Percentiles rank a stretch among this genome's conserved stretches.
These are phyloP conservation scores for Drosophila neoperkinsi DNA, from an alignment of 2,888 invertebrate species.

Conservation along the genomic window DNA sequence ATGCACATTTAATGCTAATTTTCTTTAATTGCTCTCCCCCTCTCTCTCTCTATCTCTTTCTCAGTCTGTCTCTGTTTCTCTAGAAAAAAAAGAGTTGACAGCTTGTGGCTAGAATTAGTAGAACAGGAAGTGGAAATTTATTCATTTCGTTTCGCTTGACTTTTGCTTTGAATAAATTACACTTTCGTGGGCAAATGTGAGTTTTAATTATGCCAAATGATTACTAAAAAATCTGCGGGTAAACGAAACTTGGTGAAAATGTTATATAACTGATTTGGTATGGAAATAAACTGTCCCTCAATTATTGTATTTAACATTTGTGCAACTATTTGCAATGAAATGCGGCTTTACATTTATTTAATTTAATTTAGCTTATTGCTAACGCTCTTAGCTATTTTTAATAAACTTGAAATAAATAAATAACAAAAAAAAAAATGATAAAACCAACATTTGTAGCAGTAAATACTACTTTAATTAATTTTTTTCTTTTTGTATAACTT, in stretches of 20 bases:
- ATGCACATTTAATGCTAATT: slow-evolving; percentile 72
- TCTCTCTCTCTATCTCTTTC: background rate
- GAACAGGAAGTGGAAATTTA: slow-evolving; percentile 36
- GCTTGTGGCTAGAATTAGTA: slow-evolving; percentile 25
- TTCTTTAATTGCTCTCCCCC: slow-evolving; percentile 4
- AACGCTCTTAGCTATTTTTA: background rate
- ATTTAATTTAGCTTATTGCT: background rate
- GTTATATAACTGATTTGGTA: background rate
- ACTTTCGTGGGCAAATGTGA: slow-evolving; percentile 11
- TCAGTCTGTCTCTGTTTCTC: background rate
- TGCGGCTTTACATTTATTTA: background rate
- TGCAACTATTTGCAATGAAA: background rate
- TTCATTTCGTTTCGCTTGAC: slow-evolving; percentile 29
- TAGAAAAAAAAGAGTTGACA: slow-evolving; percentile 52
- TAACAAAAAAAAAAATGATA: background rate
- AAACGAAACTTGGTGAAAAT: background rate
- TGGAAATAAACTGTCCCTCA: background rate
- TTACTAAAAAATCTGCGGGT: background rate
- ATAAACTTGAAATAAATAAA: background rate
- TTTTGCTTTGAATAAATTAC: slow-evolving; percentile 45
- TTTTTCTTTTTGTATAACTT: background rate
- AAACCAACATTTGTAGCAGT: background rate
- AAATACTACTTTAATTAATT: background rate
- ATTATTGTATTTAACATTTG: background rate
- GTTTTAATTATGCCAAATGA: slow-evolving; percentile 19